Base-by-base conservation (phyloP, 2,888 invertebrate species). In the Agrypnus murinus region DNA sequence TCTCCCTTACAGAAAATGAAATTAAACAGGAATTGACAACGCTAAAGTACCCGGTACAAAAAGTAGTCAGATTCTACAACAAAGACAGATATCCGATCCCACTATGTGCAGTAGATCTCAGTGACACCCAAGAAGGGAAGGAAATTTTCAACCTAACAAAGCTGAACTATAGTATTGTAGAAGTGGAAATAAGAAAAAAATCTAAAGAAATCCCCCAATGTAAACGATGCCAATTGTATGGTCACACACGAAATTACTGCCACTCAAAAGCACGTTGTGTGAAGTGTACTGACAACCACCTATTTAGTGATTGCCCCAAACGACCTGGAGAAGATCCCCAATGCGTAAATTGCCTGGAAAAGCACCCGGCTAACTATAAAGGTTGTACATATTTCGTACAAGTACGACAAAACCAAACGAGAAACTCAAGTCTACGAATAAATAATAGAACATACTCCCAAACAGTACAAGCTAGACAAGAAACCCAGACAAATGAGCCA, bases 11-110 rank as follows among this genome's bases (percentile, higher is more conserved):
- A 9, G 38, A 58, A 38, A 10, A 58, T 9, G 40, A 58, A 58
- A 58, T 58, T 58, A 58, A 38, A 38, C n/a, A 58, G 4, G 58
- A 58, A 38, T 12, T 58, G 38, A 58, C 40, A 58, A 9, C 38
- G 15, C 14, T n/a, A n/a, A n/a, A n/a, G n/a, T n/a, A n/a, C n/a
- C n/a, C n/a, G n/a, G n/a, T n/a, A n/a, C n/a, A n/a, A n/a, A n/a
- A n/a, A n/a, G n/a, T n/a, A n/a, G n/a, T n/a, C n/a, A n/a, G n/a
- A n/a, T n/a, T n/a, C n/a, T n/a, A n/a, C n/a, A n/a, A n/a, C n/a
- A n/a, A n/a, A n/a, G n/a, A n/a, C n/a, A n/a, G n/a, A n/a, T n/a
- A n/a, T n/a, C n/a, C n/a, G n/a, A n/a, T n/a, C n/a, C n/a, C n/a
- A n/a, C n/a, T n/a, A n/a, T n/a, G n/a, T n/a, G n/a, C n/a, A n/a